Conservation (phyloP, 2,888 invertebrate species). For the Eristalinus aeneus region DNA sequence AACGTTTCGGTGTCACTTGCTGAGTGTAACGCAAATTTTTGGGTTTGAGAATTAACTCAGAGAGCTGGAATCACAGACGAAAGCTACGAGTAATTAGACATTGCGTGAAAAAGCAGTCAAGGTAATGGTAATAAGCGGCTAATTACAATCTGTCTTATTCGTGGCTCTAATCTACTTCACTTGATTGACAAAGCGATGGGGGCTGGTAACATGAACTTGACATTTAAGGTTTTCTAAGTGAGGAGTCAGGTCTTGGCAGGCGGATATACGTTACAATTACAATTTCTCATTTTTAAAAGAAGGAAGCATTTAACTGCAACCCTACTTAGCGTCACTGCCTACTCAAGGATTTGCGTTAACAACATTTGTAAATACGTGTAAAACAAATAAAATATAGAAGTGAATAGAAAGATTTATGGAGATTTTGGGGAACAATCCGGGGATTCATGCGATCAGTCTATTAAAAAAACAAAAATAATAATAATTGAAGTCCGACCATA, state of each 20-base stretch:
- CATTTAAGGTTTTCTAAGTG: background rate
- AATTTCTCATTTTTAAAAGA: no score
- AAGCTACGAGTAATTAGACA: slow-evolving; percentile 31
- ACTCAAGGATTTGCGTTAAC: no score
- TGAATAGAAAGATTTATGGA: no score
- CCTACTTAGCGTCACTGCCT: no score
- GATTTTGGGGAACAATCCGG: no score
- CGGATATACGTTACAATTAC: no score
- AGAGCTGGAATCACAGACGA: background rate
- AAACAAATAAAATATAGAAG: no score
- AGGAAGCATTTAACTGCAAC: no score
- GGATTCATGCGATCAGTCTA: no score
- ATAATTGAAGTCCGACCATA: no score
- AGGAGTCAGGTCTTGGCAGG: background rate
- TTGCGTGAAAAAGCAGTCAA: slow-evolving; percentile 33
- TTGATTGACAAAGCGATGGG: slow-evolving; percentile 13
- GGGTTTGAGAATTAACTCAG: background rate
- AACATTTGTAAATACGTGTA: no score
- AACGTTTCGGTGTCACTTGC: background rate
- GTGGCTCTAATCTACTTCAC: slow-evolving; percentile 17
- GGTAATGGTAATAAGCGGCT: slow-evolving; percentile 28
- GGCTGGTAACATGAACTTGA: background rate
- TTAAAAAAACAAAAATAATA: no score
- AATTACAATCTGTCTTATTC: slow-evolving; percentile 22
- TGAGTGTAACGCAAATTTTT: background rate